phyloP scores from a whole-genome alignment of 2,113 vertebrate species.

The Thinocorus orbignyianus region DNA sequence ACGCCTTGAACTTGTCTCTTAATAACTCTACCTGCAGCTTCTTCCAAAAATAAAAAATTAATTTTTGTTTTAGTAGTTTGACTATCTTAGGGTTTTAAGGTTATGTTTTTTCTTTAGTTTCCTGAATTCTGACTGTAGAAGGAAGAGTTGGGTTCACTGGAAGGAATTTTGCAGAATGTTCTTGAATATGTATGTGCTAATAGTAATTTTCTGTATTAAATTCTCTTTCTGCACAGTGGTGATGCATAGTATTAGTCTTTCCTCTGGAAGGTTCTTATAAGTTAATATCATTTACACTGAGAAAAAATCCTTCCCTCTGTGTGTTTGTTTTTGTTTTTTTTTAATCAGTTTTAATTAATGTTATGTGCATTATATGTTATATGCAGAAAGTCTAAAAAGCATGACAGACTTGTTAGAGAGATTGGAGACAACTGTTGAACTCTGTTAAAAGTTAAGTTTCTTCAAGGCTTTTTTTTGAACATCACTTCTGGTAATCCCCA shows the following conservation, averaged over 20 bases:
- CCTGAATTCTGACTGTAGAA: not conserved
- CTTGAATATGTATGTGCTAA: not conserved
- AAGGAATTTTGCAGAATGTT: not conserved
- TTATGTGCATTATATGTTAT: not conserved
- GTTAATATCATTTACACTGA: not conserved
- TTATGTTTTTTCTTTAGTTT: not conserved
- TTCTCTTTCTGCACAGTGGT: not conserved
- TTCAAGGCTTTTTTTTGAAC: not conserved
- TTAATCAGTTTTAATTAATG: no score
- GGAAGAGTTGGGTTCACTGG: not conserved
- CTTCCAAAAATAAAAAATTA: not conserved
- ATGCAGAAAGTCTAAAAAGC: not conserved
- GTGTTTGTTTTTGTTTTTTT: no score
- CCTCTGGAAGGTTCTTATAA: not conserved
- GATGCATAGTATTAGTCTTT: not conserved
- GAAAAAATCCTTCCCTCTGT: not conserved
- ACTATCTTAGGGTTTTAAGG: not conserved
- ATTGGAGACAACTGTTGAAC: not conserved
- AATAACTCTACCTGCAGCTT: not conserved
- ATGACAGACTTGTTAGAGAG: not conserved
- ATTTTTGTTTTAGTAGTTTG: not conserved
- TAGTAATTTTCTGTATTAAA: not conserved
- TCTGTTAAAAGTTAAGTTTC: not conserved
- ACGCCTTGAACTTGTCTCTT: not conserved
- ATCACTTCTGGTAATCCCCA: not conserved